Base-by-base conservation (phyloP, 2,888 invertebrate species). In the Tetheella fluctuosa region DNA sequence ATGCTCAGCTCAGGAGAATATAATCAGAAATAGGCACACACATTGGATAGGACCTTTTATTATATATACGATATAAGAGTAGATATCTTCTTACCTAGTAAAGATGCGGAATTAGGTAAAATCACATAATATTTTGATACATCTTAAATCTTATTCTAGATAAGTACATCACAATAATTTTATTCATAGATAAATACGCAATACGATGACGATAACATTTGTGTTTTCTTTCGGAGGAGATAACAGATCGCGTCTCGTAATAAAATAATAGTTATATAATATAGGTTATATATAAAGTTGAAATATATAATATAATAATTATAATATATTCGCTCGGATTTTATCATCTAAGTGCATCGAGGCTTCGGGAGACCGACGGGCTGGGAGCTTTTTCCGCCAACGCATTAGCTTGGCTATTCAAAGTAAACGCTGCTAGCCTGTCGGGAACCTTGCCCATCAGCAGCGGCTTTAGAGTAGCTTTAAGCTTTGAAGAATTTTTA, bases 61-160 rank as follows among this genome's bases (percentile, higher is more conserved):
- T 53, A n/a, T 42, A 61, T n/a, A n/a, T 62, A 63, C 20, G 48
- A 60, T 70, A 62, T 63, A 66, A 60, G 58, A 61, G 58, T 59
- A 34, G 13, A 13, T 34, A 63, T 53, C 54, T 61, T 53, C 61
- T 63, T 63, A 48, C 10, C 48, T 48, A 48, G 20, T 48, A 48
- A 48, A 20, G 5, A 48, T 48, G 6, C 17, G 48, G 48, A 48
- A 48, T 17, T 48, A 48, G 48, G 17, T 6, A 20, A 48, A 48
- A 48, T 48, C 48, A 48, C 48, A 48, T 20, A n/a, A n/a, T n/a
- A 48, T 48, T 48, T 20, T 20, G 20, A 48, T 48, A 48, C 7
- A 48, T 48, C 48, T 48, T 48, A 48, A 20, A 48, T 2, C 20
- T 20, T 10, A n/a, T n/a, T n/a, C n/a, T 48, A n/a, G 48, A 2